Evolutionary conservation across 2,888 invertebrate genomes (phyloP).

Genomic region (Eurois occulta): DNA sequence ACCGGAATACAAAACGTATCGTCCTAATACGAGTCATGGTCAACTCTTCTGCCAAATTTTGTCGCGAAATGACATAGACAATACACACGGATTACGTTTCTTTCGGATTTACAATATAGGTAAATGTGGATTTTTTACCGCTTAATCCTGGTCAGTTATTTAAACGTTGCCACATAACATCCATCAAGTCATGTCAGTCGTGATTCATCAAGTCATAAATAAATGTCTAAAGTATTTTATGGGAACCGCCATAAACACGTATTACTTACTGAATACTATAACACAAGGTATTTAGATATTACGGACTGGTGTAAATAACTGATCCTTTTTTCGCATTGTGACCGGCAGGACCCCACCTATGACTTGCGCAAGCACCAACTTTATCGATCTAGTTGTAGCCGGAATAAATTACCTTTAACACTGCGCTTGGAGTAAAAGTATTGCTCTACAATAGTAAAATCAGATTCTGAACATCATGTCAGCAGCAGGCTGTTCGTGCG

Average conservation of each 20-base stretch:
- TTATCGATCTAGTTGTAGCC: not conserved
- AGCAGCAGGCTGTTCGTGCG: not conserved
- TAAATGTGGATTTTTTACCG: not conserved
- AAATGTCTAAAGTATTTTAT: not conserved
- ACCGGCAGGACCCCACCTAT: not conserved
- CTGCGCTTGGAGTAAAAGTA: not conserved
- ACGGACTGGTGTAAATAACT: too few species aligned
- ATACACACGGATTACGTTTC: not conserved
- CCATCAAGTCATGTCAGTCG: not conserved
- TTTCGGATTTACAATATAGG: not conserved
- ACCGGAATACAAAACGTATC: not conserved
- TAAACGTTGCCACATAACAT: too few species aligned
- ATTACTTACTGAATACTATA: not conserved
- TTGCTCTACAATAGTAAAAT: not conserved
- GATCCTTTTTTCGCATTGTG: not conserved
- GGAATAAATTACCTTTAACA: not conserved
- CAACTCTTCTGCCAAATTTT: not conserved
- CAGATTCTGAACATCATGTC: not conserved
- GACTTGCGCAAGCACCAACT: too few species aligned
- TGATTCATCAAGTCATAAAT: not conserved
- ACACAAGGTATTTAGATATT: not conserved
- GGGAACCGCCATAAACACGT: not conserved
- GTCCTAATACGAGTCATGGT: not conserved
- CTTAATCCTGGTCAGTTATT: too few species aligned
- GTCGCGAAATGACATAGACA: not conserved